Base-by-base conservation (phyloP, 2,797 vertebrate species). In the Alauda arvensis region DNA sequence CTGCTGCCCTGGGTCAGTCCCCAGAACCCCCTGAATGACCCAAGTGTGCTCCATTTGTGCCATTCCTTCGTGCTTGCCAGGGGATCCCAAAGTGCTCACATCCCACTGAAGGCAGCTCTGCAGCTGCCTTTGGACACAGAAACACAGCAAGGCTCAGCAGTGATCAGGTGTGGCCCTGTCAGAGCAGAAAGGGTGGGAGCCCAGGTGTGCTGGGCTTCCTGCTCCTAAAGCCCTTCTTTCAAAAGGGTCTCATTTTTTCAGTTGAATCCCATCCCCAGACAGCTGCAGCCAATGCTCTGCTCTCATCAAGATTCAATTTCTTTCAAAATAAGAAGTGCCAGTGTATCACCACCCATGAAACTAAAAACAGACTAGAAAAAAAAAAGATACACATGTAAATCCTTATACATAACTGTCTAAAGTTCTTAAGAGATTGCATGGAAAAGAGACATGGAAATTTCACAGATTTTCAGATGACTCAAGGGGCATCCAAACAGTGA, bases 391-490 rank as follows among this genome's bases (percentile, higher is more conserved):
- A 51, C 72, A 85, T 82, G 92, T 63, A 77, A 93, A 79, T 83
- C 65, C n/a, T 82, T 86, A 76, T 70, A 53, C 76, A 46, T 81
- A 95, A 91, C 77, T 81, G 60, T 57, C 77, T 87, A 39, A 92
- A 90, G 78, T 85, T 95, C 56, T 46, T 65, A 61, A 52, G 88
- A 87, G 80, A 68, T 4, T 59, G 61, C 81, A 89, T 75, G 88
- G 83, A 77, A 94, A 94, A 93, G 65, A 92, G 89, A 92, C 14
- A 28, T 75, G 63, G 83, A 94, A 86, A 75, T 71, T 90, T 94
- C 88, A 74, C 88, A 94, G 92, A 85, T 95, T 93, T 90, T 46
- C 88, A 67, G 89, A 77, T 96, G 96, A 96, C 94, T 96, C 93
- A 94, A 85, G 93, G 83, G 60, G 69, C 88, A 88, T 82, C 77